These are phyloP conservation scores for Cynopterus sphinx DNA, from an alignment of 2,797 vertebrate genomes.

Conservation along the genomic window DNA sequence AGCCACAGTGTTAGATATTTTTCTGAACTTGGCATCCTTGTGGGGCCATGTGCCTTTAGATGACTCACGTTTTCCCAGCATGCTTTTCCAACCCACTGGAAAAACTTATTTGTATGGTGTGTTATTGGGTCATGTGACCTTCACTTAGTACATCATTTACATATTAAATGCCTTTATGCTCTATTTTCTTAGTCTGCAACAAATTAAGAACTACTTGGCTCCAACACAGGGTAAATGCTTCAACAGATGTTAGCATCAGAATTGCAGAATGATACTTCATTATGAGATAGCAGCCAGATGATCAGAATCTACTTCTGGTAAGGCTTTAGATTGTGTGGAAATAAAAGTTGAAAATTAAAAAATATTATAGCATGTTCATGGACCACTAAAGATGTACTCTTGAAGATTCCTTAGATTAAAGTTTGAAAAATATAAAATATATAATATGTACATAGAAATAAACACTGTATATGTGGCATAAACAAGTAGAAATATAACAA, in stretches of 20 bases:
- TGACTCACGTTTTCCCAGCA: constrained; percentile 5
- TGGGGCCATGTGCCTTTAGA: background rate
- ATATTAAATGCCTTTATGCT: constrained; percentile 12
- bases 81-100: background rate
- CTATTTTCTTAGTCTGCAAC: constrained; percentile 30
- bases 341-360: constrained; percentile 6
- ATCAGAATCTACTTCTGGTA: constrained; percentile 12
- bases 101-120: background rate
- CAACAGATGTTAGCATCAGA: background rate
- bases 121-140: background rate
- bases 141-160: background rate
- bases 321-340: constrained; percentile 24
- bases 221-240: constrained; percentile 23
- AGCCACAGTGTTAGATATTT: background rate
- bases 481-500: constrained; percentile 12
- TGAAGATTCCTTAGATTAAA: background rate
- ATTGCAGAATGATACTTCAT: background rate
- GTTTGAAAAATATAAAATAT: background rate
- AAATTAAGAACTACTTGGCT: constrained; percentile 25
- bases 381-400: background rate
- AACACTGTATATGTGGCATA: background rate
- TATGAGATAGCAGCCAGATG: background rate
- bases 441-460: background rate
- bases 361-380: background rate
- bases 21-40: background rate